Percentiles rank a stretch among this genome's conserved stretches.
Evolutionary conservation across 2,113 vertebrate genomes (phyloP).

Genomic region (Delphinapterus leucas): DNA sequence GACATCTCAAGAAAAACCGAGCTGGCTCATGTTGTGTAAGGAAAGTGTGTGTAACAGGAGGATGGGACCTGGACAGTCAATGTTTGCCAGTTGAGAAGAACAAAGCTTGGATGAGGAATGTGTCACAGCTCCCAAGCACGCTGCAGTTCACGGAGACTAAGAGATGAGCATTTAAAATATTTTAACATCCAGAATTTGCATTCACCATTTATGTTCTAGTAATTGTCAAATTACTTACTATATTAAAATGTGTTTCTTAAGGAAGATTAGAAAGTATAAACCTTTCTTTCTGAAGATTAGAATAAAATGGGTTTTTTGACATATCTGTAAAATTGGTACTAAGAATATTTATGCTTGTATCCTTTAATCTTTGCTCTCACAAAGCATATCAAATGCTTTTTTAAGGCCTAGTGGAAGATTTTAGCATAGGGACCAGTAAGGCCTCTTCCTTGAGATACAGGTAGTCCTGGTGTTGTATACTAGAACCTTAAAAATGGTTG

Average conservation of each 20-base stretch:
- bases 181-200: constrained; percentile 36
- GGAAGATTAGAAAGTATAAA: constrained; percentile 68
- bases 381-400: constrained; percentile 42
- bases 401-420: not conserved
- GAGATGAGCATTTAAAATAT: constrained; percentile 38
- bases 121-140: not conserved
- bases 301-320: constrained; percentile 57
- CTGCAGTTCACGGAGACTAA: not conserved
- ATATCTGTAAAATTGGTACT: constrained; percentile 58
- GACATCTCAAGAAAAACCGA: constrained; percentile 26
- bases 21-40: constrained; percentile 37
- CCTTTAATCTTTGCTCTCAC: constrained; percentile 52
- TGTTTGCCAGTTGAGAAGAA: constrained; percentile 26
- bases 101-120: not conserved
- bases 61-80: not conserved
- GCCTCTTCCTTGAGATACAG: not conserved
- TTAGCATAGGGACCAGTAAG: not conserved
- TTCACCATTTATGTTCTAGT: constrained; percentile 58
- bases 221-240: constrained; percentile 51
- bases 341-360: constrained; percentile 72
- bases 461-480: not conserved
- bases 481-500: not conserved
- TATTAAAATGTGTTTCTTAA: constrained; percentile 70
- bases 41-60: constrained; percentile 42
- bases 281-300: constrained; percentile 57